Percentiles rank a stretch among this genome's conserved stretches.
phyloP scores from a whole-genome alignment of 2,113 vertebrate genomes.

The Xenopus tropicalis region UCB_Xtro_10.0 CM004450.2:70891501-70892000 shows the following conservation, averaged over 20 bases:
- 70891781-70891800: no score
- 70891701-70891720: conserved; percentile 32
- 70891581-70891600: conserved; percentile 26
- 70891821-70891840: no score
- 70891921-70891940: no score
- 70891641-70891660: conserved; percentile 25
- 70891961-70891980: no score
- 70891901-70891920: no score
- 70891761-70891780: no score
- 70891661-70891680: conserved; percentile 13
- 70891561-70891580: conserved; percentile 14
- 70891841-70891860: no score
- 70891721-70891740: conserved; percentile 10
- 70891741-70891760: neutral
- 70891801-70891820: no score
- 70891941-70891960: no score
- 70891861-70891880: no score
- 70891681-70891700: conserved; percentile 7
- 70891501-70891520: neutral
- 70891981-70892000: no score
- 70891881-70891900: no score
- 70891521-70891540: conserved; percentile 2
- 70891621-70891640: conserved; percentile 16
- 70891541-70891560: conserved; percentile 1
- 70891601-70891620: conserved; percentile 30